Conservation (phyloP, 2,797 vertebrate species). For the Okamejei kenojei region DNA sequence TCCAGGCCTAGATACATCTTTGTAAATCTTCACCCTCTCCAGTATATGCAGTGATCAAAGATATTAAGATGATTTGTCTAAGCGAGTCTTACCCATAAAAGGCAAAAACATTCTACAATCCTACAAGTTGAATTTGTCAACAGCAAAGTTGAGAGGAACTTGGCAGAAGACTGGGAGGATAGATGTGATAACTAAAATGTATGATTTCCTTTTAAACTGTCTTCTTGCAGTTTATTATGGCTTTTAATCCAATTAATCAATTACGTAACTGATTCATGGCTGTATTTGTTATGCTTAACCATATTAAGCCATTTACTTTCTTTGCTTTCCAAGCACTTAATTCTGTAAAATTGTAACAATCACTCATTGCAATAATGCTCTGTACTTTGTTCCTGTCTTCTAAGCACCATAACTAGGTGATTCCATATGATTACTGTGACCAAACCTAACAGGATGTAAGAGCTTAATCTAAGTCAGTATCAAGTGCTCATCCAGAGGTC, state of each 20-base stretch:
- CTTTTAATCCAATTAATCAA: background rate
- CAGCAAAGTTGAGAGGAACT: background rate
- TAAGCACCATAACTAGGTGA: background rate
- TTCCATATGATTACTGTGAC: background rate
- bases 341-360: background rate
- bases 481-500: background rate
- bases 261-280: background rate
- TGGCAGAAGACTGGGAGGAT: background rate
- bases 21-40: too few relatives aligned
- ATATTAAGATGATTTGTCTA: background rate
- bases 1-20: too few relatives aligned
- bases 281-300: background rate
- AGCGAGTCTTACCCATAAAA: background rate
- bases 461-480: slow-evolving; percentile 13
- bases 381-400: background rate
- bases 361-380: background rate
- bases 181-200: background rate
- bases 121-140: background rate
- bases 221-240: background rate
- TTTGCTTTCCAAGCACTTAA: background rate
- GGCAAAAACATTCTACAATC: background rate
- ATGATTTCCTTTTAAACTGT: background rate
- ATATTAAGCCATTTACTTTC: background rate
- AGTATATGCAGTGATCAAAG: background rate
- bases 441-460: background rate